These are phyloP conservation scores for Bothrops jararaca DNA, from an alignment of 2,113 vertebrate species.

Conservation along the genomic window DNA sequence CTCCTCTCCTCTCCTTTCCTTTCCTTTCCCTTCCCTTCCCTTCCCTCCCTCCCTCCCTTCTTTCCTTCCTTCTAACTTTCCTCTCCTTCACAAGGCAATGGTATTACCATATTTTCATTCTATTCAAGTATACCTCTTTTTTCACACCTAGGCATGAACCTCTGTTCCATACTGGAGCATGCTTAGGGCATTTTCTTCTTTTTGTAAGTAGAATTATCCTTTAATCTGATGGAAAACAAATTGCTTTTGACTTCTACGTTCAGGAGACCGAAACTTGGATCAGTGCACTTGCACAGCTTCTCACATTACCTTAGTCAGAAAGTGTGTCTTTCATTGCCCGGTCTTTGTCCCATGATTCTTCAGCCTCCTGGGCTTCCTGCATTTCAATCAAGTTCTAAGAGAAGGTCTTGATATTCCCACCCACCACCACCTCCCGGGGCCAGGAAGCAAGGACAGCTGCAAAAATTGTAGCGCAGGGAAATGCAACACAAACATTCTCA, in stretches of 20 bases:
- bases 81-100: neutral
- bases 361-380: neutral
- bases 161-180: neutral
- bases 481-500: neutral
- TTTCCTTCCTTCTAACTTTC: neutral
- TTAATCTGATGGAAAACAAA: neutral
- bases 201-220: neutral
- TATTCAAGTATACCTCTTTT: neutral
- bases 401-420: neutral
- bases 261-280: neutral
- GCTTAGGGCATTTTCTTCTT: neutral
- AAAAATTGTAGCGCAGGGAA: neutral
- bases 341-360: neutral
- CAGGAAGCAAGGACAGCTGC: neutral
- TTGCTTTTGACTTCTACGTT: neutral
- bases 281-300: neutral
- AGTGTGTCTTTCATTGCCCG: neutral
- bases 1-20: accelerated
- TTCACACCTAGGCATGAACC: neutral
- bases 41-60: neutral
- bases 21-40: neutral
- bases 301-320: neutral
- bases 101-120: neutral
- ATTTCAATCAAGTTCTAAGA: neutral
- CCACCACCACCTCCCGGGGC: neutral